phyloP scores from a whole-genome alignment of 2,888 invertebrate species.

The Cephus pulcher region DNA sequence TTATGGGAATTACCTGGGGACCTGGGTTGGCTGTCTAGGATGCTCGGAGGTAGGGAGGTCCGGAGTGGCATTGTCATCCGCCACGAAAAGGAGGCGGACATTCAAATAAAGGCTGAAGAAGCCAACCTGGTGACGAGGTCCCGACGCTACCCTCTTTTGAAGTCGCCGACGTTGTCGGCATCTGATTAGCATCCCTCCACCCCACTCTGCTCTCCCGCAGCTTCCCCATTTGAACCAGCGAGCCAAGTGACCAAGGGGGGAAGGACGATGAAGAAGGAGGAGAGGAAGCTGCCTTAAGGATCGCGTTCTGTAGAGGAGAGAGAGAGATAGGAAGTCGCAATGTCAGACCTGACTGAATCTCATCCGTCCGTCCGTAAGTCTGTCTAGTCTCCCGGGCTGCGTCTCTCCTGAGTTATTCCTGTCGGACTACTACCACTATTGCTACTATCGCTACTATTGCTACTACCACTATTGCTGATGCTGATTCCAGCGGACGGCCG shows the following conservation, averaged over 20 bases:
- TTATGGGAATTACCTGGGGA: neutral
- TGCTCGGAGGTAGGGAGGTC: neutral
- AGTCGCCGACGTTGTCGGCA: constrained; percentile 62
- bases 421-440: constrained; percentile 17
- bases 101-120: constrained; percentile 57
- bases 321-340: constrained; percentile 30
- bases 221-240: constrained; percentile 13
- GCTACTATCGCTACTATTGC: neutral
- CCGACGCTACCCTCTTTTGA: constrained; percentile 59
- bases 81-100: constrained; percentile 36
- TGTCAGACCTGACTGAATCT: constrained; percentile 54
- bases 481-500: constrained; percentile 34
- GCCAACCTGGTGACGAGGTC: constrained; percentile 51
- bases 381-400: constrained; percentile 28
- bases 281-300: neutral
- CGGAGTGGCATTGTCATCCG: constrained; percentile 10
- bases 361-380: constrained; percentile 49
- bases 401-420: constrained; percentile 57
- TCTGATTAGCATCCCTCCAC: constrained; percentile 64
- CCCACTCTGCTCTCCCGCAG: constrained; percentile 16
- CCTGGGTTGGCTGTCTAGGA: neutral
- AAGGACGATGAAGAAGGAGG: constrained; percentile 11
- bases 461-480: neutral
- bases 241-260: constrained; percentile 13
- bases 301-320: constrained; percentile 9